Evolutionary conservation across 2,888 invertebrate species (phyloP), one percentile per base, ranked within the genome.

Genomic region (Protodeltote pygarga): DNA sequence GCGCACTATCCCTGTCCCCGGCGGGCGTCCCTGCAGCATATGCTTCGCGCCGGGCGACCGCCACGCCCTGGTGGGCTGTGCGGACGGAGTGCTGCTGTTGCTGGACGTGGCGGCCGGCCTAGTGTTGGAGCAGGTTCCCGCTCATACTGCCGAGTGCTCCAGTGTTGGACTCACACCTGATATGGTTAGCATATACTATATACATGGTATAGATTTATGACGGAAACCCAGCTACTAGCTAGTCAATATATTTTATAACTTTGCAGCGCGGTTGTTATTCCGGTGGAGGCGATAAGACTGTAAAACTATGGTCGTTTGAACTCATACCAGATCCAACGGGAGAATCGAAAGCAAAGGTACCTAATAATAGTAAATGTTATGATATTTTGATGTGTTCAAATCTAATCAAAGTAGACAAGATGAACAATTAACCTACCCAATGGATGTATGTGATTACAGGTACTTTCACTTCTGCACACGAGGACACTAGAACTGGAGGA

Each of bases 271-370:
- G 97, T 1, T 95, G 97, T 71, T 95, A 95, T 5, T 95, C 97
- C 2, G 98, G 98, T 0, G 96, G 98, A 41, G 96, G 95, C 0
- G 99, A 99, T 81, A 95, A 96, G 58, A 96, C 96, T 0, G 96
- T 98, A 0, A 98, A 98, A 84, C 95, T 98, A 71, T 99, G 99
- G 99, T 95, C 95, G 45, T 98, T 98, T 81, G 97, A 98, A 80
- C 92, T 98, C 8, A 94, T 98, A 25, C 93, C 94, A 8, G 95
- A 95, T 63, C 86, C 93, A 2, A 89, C 93, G 1, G 93, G 92
- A 24, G 94, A 94, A 65, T 93, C 92, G 2, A 94, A 94, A 79
- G 93, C 94, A 0, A 94, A 94, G 87, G 87, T 89, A 77, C 48
- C 3, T 0, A 25, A 10, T 1, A 8, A n/a, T n/a, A n/a, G n/a